Conservation (phyloP, 2,113 vertebrate species). For the Neotoma lepida region DNA sequence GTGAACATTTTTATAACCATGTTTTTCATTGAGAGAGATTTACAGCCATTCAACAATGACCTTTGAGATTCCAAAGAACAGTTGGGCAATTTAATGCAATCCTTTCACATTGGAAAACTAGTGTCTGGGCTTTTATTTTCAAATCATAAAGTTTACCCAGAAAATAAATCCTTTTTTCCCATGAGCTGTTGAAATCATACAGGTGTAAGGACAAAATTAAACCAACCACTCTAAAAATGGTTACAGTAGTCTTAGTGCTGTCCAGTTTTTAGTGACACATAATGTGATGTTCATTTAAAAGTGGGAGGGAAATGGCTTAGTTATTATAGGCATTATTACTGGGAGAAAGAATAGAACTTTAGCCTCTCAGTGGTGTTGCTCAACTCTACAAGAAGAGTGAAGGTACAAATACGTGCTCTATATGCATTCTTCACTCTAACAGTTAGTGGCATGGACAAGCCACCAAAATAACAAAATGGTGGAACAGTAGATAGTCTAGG, state of each 20-base stretch:
- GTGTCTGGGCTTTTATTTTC: slow-evolving; percentile 41
- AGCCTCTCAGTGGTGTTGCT: neutral
- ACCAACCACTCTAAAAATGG: neutral
- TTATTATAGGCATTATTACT: neutral
- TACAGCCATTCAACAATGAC: slow-evolving; percentile 20
- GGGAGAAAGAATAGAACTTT: neutral
- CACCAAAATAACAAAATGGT: neutral
- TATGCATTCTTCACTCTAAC: neutral
- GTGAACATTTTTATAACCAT: neutral
- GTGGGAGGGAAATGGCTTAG: neutral
- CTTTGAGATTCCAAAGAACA: slow-evolving; percentile 48
- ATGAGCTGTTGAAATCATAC: slow-evolving; percentile 4
- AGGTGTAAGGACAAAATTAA: neutral
- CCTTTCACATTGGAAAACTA: slow-evolving; percentile 41
- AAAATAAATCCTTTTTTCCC: slow-evolving; percentile 59
- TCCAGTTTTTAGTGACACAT: neutral
- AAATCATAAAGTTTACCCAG: slow-evolving; percentile 54
- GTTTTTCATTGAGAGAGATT: slow-evolving; percentile 43
- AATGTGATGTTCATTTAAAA: neutral
- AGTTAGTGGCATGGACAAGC: neutral
- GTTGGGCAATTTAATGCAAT: neutral
- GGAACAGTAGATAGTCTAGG: neutral
- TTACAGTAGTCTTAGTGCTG: neutral
- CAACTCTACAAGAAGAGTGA: neutral
- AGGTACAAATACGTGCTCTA: neutral